A percentile compares a stretch with the other conserved stretches of the same genome.
phyloP scores from a whole-genome alignment of 2,113 vertebrate species.

The Hydropotes inermis region DNA sequence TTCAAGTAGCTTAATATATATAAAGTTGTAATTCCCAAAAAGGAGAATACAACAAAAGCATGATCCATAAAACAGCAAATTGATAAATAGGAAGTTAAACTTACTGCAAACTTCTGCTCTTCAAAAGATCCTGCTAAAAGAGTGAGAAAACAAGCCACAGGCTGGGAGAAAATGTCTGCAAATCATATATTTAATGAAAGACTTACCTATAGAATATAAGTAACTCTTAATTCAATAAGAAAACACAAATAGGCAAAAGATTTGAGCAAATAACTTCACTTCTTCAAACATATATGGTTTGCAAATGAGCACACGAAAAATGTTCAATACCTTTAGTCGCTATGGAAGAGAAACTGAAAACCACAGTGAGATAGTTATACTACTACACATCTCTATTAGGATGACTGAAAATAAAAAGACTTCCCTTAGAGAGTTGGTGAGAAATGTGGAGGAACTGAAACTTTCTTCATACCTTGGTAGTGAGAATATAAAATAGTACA shows the following conservation, averaged over 20 bases:
- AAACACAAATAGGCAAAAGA: neutral
- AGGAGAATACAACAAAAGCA: neutral
- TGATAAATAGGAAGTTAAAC: neutral
- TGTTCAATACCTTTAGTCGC: neutral
- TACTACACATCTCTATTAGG: neutral
- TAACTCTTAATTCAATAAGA: neutral
- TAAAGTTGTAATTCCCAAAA: neutral
- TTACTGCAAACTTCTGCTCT: neutral
- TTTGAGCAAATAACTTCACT: neutral
- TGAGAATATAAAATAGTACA: neutral
- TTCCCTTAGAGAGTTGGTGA: neutral
- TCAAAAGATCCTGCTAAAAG: neutral
- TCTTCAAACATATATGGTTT: neutral
- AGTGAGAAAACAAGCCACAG: neutral
- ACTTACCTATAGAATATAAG: neutral
- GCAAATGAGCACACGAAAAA: neutral
- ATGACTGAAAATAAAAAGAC: neutral
- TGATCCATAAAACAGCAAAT: neutral
- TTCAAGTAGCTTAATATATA: neutral
- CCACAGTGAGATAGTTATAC: neutral
- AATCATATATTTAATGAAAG: neutral
- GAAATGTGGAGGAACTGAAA: neutral
- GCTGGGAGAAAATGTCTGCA: neutral
- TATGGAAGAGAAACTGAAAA: neutral
- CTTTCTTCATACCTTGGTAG: neutral